phyloP scores from a whole-genome alignment of 2,797 vertebrate species.

The Cynodonichthys magdalenae region DNA sequence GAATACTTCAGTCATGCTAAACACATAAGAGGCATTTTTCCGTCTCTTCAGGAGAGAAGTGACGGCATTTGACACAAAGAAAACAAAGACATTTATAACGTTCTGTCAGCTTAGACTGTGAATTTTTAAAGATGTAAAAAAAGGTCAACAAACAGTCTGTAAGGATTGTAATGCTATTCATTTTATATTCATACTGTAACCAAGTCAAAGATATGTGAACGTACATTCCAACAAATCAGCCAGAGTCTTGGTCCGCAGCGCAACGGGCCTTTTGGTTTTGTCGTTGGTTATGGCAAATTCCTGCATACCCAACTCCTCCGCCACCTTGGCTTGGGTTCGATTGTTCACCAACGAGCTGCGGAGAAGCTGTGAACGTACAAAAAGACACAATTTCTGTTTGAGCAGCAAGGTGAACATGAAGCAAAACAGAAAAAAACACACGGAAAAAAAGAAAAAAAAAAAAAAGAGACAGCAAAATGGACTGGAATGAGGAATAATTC shows the following conservation, averaged over 20 bases:
- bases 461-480: neutral
- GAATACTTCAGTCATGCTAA: neutral
- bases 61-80: slow-evolving; percentile 42
- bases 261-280: slow-evolving; percentile 94
- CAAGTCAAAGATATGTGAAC: slow-evolving; percentile 45
- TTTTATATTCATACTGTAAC: neutral
- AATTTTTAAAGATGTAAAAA: slow-evolving; percentile 3
- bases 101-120: slow-evolving; percentile 19
- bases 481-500: slow-evolving; percentile 64
- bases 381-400: neutral
- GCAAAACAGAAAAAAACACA: neutral
- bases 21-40: slow-evolving; percentile 15
- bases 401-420: slow-evolving; percentile 1
- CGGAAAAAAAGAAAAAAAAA: neutral
- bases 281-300: slow-evolving; percentile 98
- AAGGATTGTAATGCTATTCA: slow-evolving; percentile 4
- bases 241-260: slow-evolving; percentile 94
- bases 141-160: slow-evolving; percentile 3
- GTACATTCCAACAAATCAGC: slow-evolving; percentile 96
- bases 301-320: slow-evolving; percentile 97
- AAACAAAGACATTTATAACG: slow-evolving; percentile 44
- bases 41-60: slow-evolving; percentile 25
- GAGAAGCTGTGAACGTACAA: slow-evolving; percentile 81
- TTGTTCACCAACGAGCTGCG: slow-evolving; percentile 98
- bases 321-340: slow-evolving; percentile 97